phyloP scores from a whole-genome alignment of 2,888 invertebrate genomes.

The Conistra vaccinii region DNA sequence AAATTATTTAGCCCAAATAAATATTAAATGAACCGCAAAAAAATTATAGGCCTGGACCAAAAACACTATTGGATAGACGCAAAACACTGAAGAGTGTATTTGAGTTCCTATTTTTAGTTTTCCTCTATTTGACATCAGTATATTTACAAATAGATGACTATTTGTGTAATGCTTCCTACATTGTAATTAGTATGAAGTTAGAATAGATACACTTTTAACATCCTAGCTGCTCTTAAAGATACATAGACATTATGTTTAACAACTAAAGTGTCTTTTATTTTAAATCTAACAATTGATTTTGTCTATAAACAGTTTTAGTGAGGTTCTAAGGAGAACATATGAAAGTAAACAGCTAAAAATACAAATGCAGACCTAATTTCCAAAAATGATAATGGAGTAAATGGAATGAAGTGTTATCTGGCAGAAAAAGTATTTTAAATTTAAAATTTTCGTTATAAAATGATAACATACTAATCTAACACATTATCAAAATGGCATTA shows the following conservation, averaged over 20 bases:
- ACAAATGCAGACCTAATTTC: constrained; percentile 64
- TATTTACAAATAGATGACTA: background rate
- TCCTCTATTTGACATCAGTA: constrained; percentile 21
- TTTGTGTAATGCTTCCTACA: constrained; percentile 8
- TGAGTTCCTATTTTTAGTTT: constrained; percentile 18
- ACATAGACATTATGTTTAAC: constrained; percentile 40
- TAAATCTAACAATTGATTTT: constrained; percentile 53
- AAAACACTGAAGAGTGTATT: background rate
- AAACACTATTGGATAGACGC: background rate
- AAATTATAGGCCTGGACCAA: background rate
- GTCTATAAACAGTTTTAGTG: constrained; percentile 38
- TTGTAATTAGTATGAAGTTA: constrained; percentile 11
- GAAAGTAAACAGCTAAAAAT: constrained; percentile 48
- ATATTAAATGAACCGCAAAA: background rate
- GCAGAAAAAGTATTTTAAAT: constrained; percentile 29
- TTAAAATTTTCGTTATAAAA: constrained; percentile 12
- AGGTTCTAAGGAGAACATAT: constrained; percentile 31
- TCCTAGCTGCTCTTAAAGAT: constrained; percentile 47
- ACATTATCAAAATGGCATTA: constrained; percentile 21
- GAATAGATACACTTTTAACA: constrained; percentile 37
- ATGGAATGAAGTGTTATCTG: constrained; percentile 58
- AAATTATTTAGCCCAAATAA: background rate
- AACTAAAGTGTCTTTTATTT: constrained; percentile 67
- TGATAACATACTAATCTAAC: constrained; percentile 5
- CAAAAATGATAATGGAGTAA: constrained; percentile 38